A percentile compares a stretch with the other conserved stretches of the same genome.
Evolutionary conservation across 1,140 invertebrate species (phyloP).

Genomic region (Polypedilum vanderplanki): DNA sequence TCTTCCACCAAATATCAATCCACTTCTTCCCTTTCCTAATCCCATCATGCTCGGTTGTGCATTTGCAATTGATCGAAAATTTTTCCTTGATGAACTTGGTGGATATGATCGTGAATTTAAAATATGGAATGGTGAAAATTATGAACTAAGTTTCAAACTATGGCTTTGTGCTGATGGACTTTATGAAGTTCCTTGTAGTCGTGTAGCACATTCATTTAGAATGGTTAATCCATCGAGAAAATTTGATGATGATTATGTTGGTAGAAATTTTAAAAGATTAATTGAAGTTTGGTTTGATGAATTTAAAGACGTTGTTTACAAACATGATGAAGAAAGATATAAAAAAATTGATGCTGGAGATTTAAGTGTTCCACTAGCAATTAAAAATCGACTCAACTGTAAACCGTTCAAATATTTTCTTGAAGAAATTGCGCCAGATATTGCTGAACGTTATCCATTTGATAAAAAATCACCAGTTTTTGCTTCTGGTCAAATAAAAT

Average conservation of each 20-base stretch:
- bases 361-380: slow-evolving; percentile 59
- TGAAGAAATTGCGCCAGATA: slow-evolving; percentile 82
- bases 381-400: slow-evolving; percentile 69
- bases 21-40: slow-evolving; percentile 82
- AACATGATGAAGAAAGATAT: slow-evolving; percentile 67
- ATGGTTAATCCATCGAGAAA: slow-evolving; percentile 75
- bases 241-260: slow-evolving; percentile 80
- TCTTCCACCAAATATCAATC: slow-evolving; percentile 72
- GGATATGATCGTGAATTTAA: slow-evolving; percentile 89
- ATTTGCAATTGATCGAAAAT: slow-evolving; percentile 82
- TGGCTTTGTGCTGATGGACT: slow-evolving; percentile 87
- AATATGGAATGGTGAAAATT: slow-evolving; percentile 70
- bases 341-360: slow-evolving; percentile 61
- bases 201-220: slow-evolving; percentile 91
- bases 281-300: slow-evolving; percentile 98
- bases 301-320: slow-evolving; percentile 82
- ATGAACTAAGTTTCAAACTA: slow-evolving; percentile 95
- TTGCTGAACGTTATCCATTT: slow-evolving; percentile 50
- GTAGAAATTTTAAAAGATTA: slow-evolving; percentile 74
- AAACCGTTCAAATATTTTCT: slow-evolving; percentile 95
- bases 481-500: slow-evolving; percentile 69
- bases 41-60: slow-evolving; percentile 95
- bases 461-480: slow-evolving; percentile 73
- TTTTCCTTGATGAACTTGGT: slow-evolving; percentile 93
- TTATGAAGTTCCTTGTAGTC: slow-evolving; percentile 85